Base-by-base conservation (phyloP, 2,888 invertebrate genomes). In the Alloscopus bannaensis region DNA sequence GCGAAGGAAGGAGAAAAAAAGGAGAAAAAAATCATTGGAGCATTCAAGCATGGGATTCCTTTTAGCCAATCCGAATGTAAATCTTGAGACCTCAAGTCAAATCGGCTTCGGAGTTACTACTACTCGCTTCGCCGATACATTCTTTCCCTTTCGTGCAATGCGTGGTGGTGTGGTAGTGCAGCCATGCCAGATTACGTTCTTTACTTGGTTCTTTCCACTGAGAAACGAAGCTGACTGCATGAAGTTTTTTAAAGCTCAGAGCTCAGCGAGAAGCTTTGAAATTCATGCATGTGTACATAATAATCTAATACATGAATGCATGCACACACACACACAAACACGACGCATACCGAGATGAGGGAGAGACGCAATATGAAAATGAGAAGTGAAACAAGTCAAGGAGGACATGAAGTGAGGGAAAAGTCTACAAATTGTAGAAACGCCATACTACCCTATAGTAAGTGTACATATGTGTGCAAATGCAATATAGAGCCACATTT, bases 31-130 rank as follows among this genome's bases (percentile, higher is more conserved):
- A 45, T 70, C 77, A 77, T 64, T 77, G 69, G 62, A 69, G 77
- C 77, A 77, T 77, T 77, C 77, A 77, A 77, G 69, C 77, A 77
- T 77, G 70, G 69, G 69, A 77, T 77, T 77, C 77, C 77, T 77
- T 77, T 77, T 77, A 70, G 77, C 77, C 77, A 77, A 77, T 77
- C 77, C 77, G 77, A 77, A 77, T 77, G 77, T 77, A 77, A 77
- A 77, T 77, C 77, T 77, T 77, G 69, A 69, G 77, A 77, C 77
- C 77, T 77, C 77, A 77, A 77, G 77, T 77, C 77, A 77, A 77
- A 77, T 77, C 77, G 55, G 69, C 69, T 77, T 77, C 77, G 68
- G 47, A 68, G 57, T 66, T 62, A 62, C 68, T 65, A 68, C 62
- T 52, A 18, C 55, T 47, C 45, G 36, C 59, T 71, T 55, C 64